Evolutionary conservation across 2,113 vertebrate species (phyloP), one percentile per base, ranked within the genome.

Genomic region (Melanerpes formicivorus): DNA sequence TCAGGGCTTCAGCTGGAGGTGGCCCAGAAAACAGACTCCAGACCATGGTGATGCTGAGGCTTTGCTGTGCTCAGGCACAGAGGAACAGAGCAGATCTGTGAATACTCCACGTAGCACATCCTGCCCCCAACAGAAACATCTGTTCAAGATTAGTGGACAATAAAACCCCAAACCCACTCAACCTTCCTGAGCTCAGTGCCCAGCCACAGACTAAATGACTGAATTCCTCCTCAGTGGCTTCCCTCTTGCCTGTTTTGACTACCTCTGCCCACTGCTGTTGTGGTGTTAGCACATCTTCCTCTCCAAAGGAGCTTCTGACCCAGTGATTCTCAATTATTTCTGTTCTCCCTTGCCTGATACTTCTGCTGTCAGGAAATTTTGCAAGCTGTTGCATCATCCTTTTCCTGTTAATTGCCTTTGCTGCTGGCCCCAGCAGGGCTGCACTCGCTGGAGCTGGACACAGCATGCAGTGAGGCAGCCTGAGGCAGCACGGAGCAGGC

Each of bases 391-490:
- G 50, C 65, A 44, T 62, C 91, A 55, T 69, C 70, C 32, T 56
- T 42, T 72, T 84, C 64, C 91, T 87, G 78, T 34, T 44, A 5
- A 15, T 46, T 85, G 67, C 34, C 66, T n/a, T 22, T n/a, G 54
- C 69, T 30, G 75, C 64, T 34, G 26, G 3, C 55, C 48, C 29
- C 12, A 14, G 16, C 3, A 22, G 16, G 62, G 62, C 72, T 46
- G 74, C 26, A 40, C 54, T 52, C 3, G 54, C 40, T 4, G 3
- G 1, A 6, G 56, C 63, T 23, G 84, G 56, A 0, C 25, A 30
- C 4, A 1, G 3, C 48, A 5, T 9, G 17, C 75, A 16, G 67
- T 0, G 2, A 4, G 32, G 6, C 40, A 27, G 54, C 1, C 1
- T 15, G 2, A 4, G 30, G 6, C 40, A 27, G 54, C 1, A 1